Evolutionary conservation across 2,797 vertebrate genomes (phyloP), one percentile per base, ranked within the genome.

Genomic region (Notolabrus celidotus): DNA sequence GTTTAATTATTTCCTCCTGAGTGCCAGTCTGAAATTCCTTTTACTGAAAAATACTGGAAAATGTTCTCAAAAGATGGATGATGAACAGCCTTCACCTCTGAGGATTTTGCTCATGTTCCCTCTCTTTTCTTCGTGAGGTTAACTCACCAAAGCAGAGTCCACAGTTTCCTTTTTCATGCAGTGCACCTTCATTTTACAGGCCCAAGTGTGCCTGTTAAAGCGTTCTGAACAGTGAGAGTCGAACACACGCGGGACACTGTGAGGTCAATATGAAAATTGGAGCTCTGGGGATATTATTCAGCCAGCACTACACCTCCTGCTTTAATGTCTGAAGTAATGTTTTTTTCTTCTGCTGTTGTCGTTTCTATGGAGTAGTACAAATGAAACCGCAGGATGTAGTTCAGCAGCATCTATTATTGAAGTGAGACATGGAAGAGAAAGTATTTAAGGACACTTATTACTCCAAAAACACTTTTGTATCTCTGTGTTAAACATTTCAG

Each of bases 221-320:
- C 10, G 70, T 53, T 82, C 74, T 73, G 53, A 53, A 55, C 72
- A 73, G 77, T 55, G 22, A 63, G 76, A 71, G 82, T 71, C 52
- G 22, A 63, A 73, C 7, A 3, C 67, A 42, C 66, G 29, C 4
- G 25, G 81, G 77, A 79, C 73, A 55, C 68, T 14, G 56, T 33
- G 53, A 87, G 87, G 88, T 88, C 86, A 87, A 81, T 77, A 61
- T 82, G 85, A 88, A 90, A 87, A 92, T 79, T 78, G 71, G 79
- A 73, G 77, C 75, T 80, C 2, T 66, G 82, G 74, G 86, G 49
- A 72, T 83, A 79, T 80, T 84, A 79, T 71, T 83, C 68, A 71
- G 49, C 38, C 7, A 60, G 67, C 45, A 49, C 58, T 20, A 46
- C 64, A 71, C 57, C 49, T 79, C 63, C 45, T 16, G 36, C 75